Evolutionary conservation across 2,888 invertebrate genomes (phyloP).

Genomic region (Thera britannica): DNA sequence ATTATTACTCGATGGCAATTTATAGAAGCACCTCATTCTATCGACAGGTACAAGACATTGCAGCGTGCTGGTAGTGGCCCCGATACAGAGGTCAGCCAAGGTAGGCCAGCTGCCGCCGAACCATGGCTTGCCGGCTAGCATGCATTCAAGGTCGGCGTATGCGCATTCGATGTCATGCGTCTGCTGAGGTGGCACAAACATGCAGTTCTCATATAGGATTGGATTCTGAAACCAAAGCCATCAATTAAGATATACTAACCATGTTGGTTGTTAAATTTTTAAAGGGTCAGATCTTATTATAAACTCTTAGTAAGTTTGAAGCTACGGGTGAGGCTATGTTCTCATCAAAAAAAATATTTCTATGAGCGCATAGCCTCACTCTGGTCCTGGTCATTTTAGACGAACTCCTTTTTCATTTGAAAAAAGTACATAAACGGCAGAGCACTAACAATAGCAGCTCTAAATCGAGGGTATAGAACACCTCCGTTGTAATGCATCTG

Average conservation of each 20-base stretch:
- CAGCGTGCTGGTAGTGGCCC: conserved; percentile 64
- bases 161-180: conserved; percentile 58
- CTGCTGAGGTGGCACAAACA: conserved; percentile 63
- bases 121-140: conserved; percentile 54
- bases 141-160: conserved; percentile 60
- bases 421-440: background rate
- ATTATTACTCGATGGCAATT: background rate
- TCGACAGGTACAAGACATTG: conserved; percentile 65
- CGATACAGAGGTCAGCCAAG: conserved; percentile 62
- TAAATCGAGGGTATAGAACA: conserved; percentile 61
- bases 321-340: too few relatives aligned
- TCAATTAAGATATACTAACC: background rate
- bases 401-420: background rate
- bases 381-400: too few relatives aligned
- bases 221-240: conserved; percentile 57
- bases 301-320: too few relatives aligned
- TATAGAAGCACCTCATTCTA: conserved; percentile 48
- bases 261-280: background rate
- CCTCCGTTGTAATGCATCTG: conserved; percentile 62
- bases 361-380: too few relatives aligned
- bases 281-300: too few relatives aligned
- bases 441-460: conserved; percentile 60
- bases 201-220: conserved; percentile 64
- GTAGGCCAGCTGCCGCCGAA: conserved; percentile 59
- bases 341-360: too few relatives aligned